Conservation (phyloP, 2,113 vertebrate species). For the Vimba vimba region DNA sequence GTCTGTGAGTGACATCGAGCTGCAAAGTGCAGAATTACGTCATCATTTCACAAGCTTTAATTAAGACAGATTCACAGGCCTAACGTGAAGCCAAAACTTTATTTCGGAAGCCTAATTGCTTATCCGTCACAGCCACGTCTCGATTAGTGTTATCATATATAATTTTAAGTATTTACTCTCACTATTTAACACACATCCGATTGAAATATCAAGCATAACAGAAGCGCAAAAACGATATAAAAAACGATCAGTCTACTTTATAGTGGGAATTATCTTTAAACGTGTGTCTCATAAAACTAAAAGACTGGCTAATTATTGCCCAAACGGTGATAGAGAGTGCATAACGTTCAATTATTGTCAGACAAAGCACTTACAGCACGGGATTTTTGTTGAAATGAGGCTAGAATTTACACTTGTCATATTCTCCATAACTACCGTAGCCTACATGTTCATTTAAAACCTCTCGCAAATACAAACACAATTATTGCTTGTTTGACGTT, state of each 20-base stretch:
- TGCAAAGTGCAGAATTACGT: background rate
- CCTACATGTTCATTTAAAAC: slow-evolving; percentile 36
- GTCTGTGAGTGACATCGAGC: background rate
- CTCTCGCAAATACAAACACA: slow-evolving; percentile 8
- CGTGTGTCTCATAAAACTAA: slow-evolving; percentile 42
- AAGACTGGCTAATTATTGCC: slow-evolving; percentile 45
- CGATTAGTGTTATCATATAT: slow-evolving; percentile 31
- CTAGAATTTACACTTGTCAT: background rate
- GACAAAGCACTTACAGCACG: slow-evolving; percentile 16
- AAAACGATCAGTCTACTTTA: slow-evolving; percentile 26
- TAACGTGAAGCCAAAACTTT: slow-evolving; percentile 5
- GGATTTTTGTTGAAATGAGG: slow-evolving; percentile 18
- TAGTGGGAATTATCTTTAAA: slow-evolving; percentile 41
- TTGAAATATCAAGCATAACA: slow-evolving; percentile 13
- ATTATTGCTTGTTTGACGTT: slow-evolving; percentile 25
- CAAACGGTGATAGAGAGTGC: slow-evolving; percentile 14
- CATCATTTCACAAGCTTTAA: background rate
- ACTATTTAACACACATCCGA: slow-evolving; percentile 20
- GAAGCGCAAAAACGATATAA: slow-evolving; percentile 10
- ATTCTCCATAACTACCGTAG: background rate
- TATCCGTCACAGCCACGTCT: background rate
- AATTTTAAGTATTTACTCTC: slow-evolving; percentile 26
- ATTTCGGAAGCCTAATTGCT: slow-evolving; percentile 11
- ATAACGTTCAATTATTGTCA: slow-evolving; percentile 41
- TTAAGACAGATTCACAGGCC: background rate